These are phyloP conservation scores for Microtus ochrogaster DNA, from an alignment of 2,113 vertebrate species.

Conservation along the genomic window DNA sequence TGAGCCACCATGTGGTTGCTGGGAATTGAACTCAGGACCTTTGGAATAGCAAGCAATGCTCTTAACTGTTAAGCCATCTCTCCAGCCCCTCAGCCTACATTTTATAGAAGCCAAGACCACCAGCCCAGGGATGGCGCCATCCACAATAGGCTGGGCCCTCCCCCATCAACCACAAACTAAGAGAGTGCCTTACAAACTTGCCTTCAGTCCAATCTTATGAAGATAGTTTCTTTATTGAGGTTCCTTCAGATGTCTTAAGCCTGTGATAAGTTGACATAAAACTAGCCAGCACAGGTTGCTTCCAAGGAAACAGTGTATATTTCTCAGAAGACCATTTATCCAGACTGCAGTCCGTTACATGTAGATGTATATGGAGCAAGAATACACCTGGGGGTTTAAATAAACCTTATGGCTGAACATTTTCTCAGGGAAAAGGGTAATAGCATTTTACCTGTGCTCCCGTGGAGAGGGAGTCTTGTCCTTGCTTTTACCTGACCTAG, in stretches of 20 bases:
- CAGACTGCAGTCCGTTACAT: not conserved
- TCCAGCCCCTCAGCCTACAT: not conserved
- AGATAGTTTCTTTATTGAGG: not conserved
- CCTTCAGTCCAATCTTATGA: not conserved
- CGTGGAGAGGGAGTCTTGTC: not conserved
- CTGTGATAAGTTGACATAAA: not conserved
- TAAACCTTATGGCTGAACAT: not conserved
- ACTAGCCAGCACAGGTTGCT: not conserved
- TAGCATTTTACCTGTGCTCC: too few species aligned
- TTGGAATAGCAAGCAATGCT: too few species aligned
- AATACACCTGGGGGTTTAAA: not conserved
- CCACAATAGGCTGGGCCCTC: not conserved
- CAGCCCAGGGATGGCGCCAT: not conserved
- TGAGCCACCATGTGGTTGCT: too few species aligned
- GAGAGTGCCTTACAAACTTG: not conserved
- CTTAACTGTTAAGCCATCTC: too few species aligned
- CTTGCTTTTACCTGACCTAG: not conserved
- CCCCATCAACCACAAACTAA: too few species aligned
- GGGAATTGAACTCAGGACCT: too few species aligned
- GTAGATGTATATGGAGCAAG: not conserved
- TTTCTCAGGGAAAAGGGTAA: not conserved
- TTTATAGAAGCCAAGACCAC: not conserved
- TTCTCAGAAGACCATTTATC: not conserved
- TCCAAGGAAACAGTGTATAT: not conserved
- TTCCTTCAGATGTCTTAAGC: not conserved